phyloP scores from a whole-genome alignment of 2,888 invertebrate genomes.

The Pilophorus perplexus region DNA sequence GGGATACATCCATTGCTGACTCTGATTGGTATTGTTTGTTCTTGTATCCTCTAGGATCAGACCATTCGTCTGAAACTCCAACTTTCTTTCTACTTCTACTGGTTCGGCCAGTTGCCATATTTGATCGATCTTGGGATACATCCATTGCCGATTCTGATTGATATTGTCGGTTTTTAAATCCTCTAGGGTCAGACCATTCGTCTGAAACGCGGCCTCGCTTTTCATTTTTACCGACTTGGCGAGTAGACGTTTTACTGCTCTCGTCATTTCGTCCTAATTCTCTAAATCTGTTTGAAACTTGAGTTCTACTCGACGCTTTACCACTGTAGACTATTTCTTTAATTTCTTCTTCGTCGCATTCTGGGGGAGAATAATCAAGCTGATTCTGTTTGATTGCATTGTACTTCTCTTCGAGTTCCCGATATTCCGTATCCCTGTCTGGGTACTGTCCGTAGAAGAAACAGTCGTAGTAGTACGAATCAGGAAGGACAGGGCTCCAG shows the following conservation, averaged over 20 bases:
- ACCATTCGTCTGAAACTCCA: background rate
- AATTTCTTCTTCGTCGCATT: background rate
- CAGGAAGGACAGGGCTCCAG: constrained; percentile 6
- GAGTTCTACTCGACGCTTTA: too few relatives aligned
- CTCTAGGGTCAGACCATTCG: background rate
- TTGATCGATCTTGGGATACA: background rate
- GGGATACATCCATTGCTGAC: background rate
- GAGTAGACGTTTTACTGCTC: background rate
- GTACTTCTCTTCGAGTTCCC: constrained; percentile 2
- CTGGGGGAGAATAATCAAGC: background rate
- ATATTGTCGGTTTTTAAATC: background rate
- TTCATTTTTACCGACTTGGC: background rate
- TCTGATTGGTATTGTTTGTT: background rate
- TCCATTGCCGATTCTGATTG: background rate
- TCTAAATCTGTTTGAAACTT: too few relatives aligned
- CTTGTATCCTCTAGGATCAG: background rate
- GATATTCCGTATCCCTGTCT: constrained; percentile 8
- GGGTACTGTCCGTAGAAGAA: constrained; percentile 10
- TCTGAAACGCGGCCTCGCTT: background rate
- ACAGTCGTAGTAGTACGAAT: constrained; percentile 19
- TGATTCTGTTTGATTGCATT: background rate
- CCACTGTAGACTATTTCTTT: too few relatives aligned
- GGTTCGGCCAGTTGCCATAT: background rate
- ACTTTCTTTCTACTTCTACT: background rate
- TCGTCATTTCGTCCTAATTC: too few relatives aligned